Evolutionary conservation across 2,888 invertebrate species (phyloP).

Genomic region (Caenorhabditis auriculariae): DNA sequence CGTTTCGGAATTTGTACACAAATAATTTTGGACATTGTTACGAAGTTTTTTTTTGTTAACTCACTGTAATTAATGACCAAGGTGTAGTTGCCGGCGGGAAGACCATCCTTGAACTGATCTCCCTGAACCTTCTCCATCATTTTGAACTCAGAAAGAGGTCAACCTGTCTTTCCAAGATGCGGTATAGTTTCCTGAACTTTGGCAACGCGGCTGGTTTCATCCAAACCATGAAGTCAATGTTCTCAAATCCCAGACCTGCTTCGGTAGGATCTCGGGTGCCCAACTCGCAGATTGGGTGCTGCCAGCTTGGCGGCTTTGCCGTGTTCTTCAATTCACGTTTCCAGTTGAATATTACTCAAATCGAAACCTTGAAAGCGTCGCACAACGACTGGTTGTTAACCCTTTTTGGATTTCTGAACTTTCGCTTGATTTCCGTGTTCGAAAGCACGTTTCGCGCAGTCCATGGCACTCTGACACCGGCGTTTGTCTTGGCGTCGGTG

Average conservation of each 20-base stretch:
- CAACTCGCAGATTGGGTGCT: conserved; percentile 75
- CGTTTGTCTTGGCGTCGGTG: conserved; percentile 2
- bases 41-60: too few relatives aligned
- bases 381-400: conserved; percentile 34
- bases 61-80: conserved; percentile 63
- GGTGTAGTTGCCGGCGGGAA: conserved; percentile 69
- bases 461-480: conserved; percentile 11
- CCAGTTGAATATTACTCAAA: not conserved
- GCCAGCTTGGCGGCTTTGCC: conserved; percentile 82
- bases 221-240: conserved; percentile 98
- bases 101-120: conserved; percentile 53
- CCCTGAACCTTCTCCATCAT: conserved; percentile 44
- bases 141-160: not conserved
- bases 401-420: conserved; percentile 83
- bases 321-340: conserved; percentile 33
- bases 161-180: conserved; percentile 76
- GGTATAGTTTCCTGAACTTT: conserved; percentile 85
- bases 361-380: conserved; percentile 57
- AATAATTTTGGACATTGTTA: too few relatives aligned
- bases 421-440: conserved; percentile 89
- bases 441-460: conserved; percentile 76
- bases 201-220: conserved; percentile 98
- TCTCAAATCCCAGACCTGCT: conserved; percentile 76
- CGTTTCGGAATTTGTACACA: too few relatives aligned
- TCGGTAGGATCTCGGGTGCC: conserved; percentile 67